Evolutionary conservation across 2,888 invertebrate species (phyloP).

Genomic region (Hanleya hanleyi): DNA sequence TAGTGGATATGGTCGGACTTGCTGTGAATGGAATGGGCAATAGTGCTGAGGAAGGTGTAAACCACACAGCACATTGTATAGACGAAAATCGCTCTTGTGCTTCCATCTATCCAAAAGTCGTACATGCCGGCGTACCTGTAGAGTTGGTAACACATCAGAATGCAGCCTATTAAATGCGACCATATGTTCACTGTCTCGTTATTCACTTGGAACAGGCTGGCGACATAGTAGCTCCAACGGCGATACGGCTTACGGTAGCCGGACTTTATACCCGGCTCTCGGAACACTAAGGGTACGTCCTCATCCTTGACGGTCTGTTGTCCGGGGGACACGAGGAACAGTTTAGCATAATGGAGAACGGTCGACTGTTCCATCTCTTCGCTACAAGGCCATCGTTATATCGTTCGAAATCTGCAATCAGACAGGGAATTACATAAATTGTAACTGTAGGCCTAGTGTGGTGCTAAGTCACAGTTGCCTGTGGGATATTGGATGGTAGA

Average conservation of each 20-base stretch:
- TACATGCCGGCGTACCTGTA: not conserved
- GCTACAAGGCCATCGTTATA: too few relatives aligned
- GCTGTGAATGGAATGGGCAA: constrained; percentile 57
- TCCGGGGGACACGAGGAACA: not conserved
- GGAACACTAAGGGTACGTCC: constrained; percentile 41
- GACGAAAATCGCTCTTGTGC: constrained; percentile 33
- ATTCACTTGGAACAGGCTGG: constrained; percentile 54
- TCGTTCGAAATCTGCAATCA: too few relatives aligned
- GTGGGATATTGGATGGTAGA: too few relatives aligned
- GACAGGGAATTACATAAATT: too few relatives aligned
- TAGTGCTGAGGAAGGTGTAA: constrained; percentile 43
- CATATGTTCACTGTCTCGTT: constrained; percentile 63
- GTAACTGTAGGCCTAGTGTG: too few relatives aligned
- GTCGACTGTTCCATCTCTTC: not conserved
- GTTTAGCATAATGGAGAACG: not conserved
- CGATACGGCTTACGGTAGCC: constrained; percentile 48
- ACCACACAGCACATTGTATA: constrained; percentile 42
- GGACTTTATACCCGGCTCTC: constrained; percentile 49
- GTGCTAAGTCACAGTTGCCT: too few relatives aligned
- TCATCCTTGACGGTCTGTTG: not conserved
- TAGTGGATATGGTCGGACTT: constrained; percentile 52
- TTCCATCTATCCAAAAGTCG: constrained; percentile 26
- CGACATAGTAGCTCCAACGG: constrained; percentile 49
- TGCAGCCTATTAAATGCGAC: constrained; percentile 52
- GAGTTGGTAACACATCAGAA: constrained; percentile 36